Conservation (phyloP, 2,113 vertebrate genomes). For the Clinocottus analis region DNA sequence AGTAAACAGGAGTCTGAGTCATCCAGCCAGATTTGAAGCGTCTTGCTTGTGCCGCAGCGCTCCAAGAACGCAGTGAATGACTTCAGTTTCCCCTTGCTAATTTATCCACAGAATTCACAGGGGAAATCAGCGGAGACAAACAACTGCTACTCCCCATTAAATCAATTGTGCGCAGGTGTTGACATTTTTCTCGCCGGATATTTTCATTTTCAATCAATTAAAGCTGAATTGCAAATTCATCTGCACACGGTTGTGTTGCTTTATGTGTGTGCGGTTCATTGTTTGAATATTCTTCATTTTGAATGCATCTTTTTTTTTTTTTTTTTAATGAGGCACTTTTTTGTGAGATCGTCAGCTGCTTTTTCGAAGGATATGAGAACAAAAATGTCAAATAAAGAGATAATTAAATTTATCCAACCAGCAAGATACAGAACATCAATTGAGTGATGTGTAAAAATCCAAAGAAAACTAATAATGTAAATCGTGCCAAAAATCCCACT, state of each 20-base stretch:
- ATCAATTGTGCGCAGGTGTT: constrained; percentile 60
- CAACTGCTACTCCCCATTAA: constrained; percentile 62
- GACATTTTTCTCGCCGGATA: constrained; percentile 1
- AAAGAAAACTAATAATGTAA: neutral
- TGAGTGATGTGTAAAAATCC: neutral
- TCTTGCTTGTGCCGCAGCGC: constrained; percentile 40
- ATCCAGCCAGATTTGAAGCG: constrained; percentile 55
- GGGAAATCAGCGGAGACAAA: constrained; percentile 72
- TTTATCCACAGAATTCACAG: constrained; percentile 59
- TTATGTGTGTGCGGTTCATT: neutral
- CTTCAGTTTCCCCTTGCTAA: constrained; percentile 62
- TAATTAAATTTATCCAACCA: neutral
- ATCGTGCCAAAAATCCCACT: neutral
- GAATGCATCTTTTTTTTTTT: constrained; percentile 1
- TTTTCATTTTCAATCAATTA: constrained; percentile 61
- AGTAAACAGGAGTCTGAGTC: constrained; percentile 71
- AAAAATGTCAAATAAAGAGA: neutral
- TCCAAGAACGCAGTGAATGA: constrained; percentile 37
- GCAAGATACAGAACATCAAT: neutral
- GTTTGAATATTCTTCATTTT: constrained; percentile 17
- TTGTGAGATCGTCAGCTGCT: constrained; percentile 7
- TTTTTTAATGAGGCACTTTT: constrained; percentile 14
- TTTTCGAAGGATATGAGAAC: neutral
- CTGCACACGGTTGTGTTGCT: neutral
- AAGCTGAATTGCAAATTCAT: constrained; percentile 47